Percentiles rank a stretch among this genome's conserved stretches.
Conservation (phyloP, 2,797 vertebrate species). For the Bradypus variegatus region DNA sequence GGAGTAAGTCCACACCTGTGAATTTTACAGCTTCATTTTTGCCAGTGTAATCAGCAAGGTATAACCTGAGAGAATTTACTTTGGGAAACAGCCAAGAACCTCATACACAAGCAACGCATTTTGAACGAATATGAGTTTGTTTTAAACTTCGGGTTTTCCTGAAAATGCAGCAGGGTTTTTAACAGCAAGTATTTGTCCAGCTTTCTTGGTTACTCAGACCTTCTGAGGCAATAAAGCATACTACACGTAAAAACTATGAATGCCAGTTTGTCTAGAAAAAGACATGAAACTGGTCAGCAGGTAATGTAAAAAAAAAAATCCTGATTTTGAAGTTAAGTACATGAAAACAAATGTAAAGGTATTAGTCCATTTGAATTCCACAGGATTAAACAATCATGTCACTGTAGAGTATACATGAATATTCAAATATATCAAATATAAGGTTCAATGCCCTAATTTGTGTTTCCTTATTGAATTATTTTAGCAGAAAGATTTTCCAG, state of each 20-base stretch:
- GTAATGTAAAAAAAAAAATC: not conserved
- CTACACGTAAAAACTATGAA: not conserved
- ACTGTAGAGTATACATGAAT: not conserved
- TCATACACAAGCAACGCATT: not conserved
- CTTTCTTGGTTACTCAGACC: not conserved
- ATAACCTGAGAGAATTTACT: conserved; percentile 39
- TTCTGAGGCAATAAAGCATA: not conserved
- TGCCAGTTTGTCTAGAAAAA: conserved; percentile 14
- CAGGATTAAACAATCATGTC: not conserved
- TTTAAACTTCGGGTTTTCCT: conserved; percentile 2
- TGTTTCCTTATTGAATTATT: conserved; percentile 32
- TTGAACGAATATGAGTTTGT: conserved; percentile 52
- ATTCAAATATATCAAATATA: not conserved
- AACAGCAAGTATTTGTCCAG: conserved; percentile 25
- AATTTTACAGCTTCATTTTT: conserved; percentile 39
- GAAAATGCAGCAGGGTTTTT: conserved; percentile 47
- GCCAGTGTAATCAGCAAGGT: conserved; percentile 17
- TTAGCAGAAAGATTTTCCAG: not conserved
- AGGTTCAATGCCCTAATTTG: not conserved
- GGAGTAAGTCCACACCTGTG: conserved; percentile 50
- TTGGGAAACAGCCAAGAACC: conserved; percentile 41
- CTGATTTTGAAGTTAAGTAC: not conserved
- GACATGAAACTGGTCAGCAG: conserved; percentile 1
- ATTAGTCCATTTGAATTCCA: not conserved
- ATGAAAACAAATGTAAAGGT: not conserved